Evolutionary conservation across 1,140 invertebrate genomes (phyloP).

Genomic region (Acromyrmex charruanus): DNA sequence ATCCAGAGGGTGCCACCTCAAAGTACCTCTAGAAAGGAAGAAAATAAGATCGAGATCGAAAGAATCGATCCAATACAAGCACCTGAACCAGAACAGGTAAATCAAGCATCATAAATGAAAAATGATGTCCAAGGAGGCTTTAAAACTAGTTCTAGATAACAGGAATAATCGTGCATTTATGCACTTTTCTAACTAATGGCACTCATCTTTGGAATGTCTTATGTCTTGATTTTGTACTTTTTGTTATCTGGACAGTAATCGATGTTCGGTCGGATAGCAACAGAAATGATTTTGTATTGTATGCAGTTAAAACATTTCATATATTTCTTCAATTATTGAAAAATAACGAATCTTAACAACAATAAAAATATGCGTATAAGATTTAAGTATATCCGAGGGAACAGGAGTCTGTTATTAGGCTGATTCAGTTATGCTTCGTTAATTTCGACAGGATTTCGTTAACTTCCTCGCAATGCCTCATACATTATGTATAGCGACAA

Average conservation of each 20-base stretch:
- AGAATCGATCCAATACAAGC: constrained; percentile 72
- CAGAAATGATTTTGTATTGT: neutral
- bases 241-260: no score
- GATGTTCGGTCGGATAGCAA: neutral
- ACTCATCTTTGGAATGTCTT: no score
- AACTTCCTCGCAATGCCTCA: constrained; percentile 18
- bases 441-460: constrained; percentile 24
- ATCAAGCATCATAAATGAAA: neutral
- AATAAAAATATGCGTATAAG: neutral
- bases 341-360: neutral
- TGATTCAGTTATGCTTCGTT: constrained; percentile 47
- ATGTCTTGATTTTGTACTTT: no score
- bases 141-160: neutral
- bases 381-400: neutral
- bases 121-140: neutral
- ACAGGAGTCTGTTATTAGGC: constrained; percentile 15
- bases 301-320: neutral
- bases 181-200: no score
- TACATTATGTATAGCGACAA: constrained; percentile 38
- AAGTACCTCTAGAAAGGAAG: constrained; percentile 80
- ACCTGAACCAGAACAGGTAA: constrained; percentile 86
- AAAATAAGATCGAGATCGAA: constrained; percentile 74
- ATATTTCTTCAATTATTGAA: neutral
- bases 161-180: neutral
- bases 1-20: constrained; percentile 93